phyloP scores from a whole-genome alignment of 2,113 vertebrate genomes.

The Panthera uncia region DNA sequence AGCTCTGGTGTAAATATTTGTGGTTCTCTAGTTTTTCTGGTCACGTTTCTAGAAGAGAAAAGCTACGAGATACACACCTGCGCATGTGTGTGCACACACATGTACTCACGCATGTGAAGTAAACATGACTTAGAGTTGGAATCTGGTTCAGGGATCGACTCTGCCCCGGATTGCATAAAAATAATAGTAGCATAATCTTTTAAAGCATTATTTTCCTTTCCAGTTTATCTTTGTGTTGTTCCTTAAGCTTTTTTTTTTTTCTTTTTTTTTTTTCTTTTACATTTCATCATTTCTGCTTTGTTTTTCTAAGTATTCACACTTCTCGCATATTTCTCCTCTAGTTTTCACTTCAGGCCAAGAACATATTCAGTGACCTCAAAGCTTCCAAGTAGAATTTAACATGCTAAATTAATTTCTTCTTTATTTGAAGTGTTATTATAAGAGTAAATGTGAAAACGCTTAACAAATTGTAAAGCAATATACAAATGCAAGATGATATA shows the following conservation, averaged over 20 bases:
- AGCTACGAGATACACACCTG: neutral
- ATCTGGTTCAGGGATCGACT: constrained; percentile 17
- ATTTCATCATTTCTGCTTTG: neutral
- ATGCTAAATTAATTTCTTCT: constrained; percentile 3
- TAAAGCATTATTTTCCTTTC: neutral
- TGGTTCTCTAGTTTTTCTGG: neutral
- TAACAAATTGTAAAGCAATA: neutral
- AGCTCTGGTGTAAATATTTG: neutral
- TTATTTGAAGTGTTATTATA: neutral
- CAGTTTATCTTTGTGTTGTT: constrained; percentile 18
- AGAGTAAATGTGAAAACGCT: constrained; percentile 1
- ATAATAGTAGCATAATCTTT: neutral
- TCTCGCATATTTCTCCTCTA: neutral
- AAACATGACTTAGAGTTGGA: neutral
- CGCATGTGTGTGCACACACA: accelerated
- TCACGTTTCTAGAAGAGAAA: neutral
- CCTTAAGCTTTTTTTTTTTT: neutral
- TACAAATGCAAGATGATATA: neutral
- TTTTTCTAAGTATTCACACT: constrained; percentile 37
- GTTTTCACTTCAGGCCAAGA: neutral
- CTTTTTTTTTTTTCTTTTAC: neutral
- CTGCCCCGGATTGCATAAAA: neutral
- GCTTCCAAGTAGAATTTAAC: neutral
- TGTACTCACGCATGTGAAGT: too few relatives aligned
- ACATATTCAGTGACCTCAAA: neutral